These are phyloP conservation scores for Oncorhynchus tshawytscha DNA, from an alignment of 2,113 vertebrate genomes.

Conservation along the genomic window DNA sequence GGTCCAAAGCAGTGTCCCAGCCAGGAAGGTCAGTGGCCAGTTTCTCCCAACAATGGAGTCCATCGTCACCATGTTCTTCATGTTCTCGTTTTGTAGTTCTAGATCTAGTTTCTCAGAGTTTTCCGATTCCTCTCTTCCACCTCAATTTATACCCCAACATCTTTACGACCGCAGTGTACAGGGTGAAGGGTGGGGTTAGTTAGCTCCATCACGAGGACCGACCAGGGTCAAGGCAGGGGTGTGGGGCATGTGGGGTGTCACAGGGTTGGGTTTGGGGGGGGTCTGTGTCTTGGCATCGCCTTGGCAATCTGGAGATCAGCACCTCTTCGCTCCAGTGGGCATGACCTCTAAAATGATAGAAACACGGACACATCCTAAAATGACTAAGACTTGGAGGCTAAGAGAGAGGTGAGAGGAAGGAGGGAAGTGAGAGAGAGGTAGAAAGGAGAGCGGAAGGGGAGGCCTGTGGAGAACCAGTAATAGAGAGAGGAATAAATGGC, in stretches of 20 bases:
- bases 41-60: constrained; percentile 59
- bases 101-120: constrained; percentile 24
- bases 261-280: constrained; percentile 43
- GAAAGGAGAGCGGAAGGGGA: constrained; percentile 12
- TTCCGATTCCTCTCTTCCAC: constrained; percentile 33
- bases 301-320: constrained; percentile 61
- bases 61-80: constrained; percentile 68
- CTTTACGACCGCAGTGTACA: constrained; percentile 34
- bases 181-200: constrained; percentile 58
- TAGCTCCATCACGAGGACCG: constrained; percentile 18
- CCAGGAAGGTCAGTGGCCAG: constrained; percentile 45
- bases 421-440: constrained; percentile 10
- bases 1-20: constrained; percentile 65
- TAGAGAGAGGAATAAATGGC: not conserved
- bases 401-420: not conserved
- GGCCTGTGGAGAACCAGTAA: no score
- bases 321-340: constrained; percentile 67
- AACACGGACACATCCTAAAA: constrained; percentile 74
- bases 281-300: constrained; percentile 62
- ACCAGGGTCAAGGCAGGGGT: constrained; percentile 19
- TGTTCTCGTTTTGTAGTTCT: constrained; percentile 15
- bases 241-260: constrained; percentile 37
- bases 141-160: constrained; percentile 67
- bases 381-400: constrained; percentile 70
- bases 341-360: constrained; percentile 73